Evolutionary conservation across 2,113 vertebrate species (phyloP).

Genomic region (Lutjanus erythropterus): DNA sequence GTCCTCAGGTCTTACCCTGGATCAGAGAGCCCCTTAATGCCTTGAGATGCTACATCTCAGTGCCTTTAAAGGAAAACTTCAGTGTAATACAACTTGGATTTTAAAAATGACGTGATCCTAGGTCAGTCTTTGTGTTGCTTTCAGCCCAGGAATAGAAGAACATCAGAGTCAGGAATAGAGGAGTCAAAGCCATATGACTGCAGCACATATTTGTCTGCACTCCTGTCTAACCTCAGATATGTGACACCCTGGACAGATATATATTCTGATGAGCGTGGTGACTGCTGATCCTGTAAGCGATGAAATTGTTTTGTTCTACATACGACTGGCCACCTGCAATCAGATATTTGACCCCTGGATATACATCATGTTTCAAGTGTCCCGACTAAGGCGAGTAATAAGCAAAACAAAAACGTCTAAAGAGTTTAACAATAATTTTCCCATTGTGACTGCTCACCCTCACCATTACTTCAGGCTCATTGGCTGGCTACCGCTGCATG

Average conservation of each 20-base stretch:
- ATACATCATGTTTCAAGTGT: conserved; percentile 91
- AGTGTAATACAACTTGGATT: too few relatives aligned
- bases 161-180: background rate
- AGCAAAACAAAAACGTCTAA: background rate
- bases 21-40: conserved; percentile 23
- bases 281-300: conserved; percentile 40
- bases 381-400: conserved; percentile 82
- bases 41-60: background rate
- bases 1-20: conserved; percentile 4
- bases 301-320: conserved; percentile 84
- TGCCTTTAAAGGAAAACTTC: conserved; percentile 43
- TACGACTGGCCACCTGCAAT: conserved; percentile 93
- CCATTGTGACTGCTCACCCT: conserved; percentile 15
- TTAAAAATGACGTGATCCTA: too few relatives aligned
- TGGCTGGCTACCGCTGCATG: background rate
- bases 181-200: background rate
- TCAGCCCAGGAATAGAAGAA: background rate
- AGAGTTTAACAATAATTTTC: background rate
- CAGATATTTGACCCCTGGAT: conserved; percentile 97
- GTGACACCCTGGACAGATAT: conserved; percentile 84
- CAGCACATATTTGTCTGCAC: background rate
- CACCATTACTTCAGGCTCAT: conserved; percentile 16
- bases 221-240: conserved; percentile 57
- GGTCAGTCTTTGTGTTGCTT: background rate
- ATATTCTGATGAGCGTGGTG: conserved; percentile 82